Base-by-base conservation (phyloP, 1,140 invertebrate genomes). In the Atta texana region DNA sequence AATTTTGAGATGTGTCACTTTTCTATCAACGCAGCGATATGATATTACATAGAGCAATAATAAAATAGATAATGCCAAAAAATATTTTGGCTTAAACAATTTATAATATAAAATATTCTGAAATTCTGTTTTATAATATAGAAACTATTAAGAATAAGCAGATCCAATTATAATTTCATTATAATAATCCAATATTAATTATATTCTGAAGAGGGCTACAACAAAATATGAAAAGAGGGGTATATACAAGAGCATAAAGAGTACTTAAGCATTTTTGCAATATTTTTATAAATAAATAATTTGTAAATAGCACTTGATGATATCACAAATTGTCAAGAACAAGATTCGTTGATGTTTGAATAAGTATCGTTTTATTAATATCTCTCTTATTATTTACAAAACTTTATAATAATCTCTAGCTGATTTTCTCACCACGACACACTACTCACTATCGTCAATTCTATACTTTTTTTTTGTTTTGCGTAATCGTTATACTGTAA, bases 331-430 rank as follows among this genome's bases (percentile, higher is more conserved):
- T 28, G 44, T 72, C 16, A 72, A 53, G 69, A 76, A 76, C 53
- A 31, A 81, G 82, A 86, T 87, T 86, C 55, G 39, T 84, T 59
- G 61, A 77, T 85, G 87, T 92, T 93, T 93, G 93, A 91, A 94
- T 95, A 93, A 94, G 93, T 95, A 94, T 94, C 88, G 61, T 93
- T 95, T 95, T 95, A 94, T 95, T 95, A 94, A 94, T 95, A 94
- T 94, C 93, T 94, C 94, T 95, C 91, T 91, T 90, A 92, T 94
- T 95, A 95, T 95, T 95, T 95, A 95, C 94, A 95, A 95, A 95
- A 94, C 92, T 94, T 93, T 92, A 94, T 95, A 95, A 94, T 95
- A 95, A 95, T 94, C 93, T 95, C 94, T 95, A 95, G 69, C 63
- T 84, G 53, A 93, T 93, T 93, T 93, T 86, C 59, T 90, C 92